Evolutionary conservation across 2,113 vertebrate species (phyloP).

Genomic region (Nothocercus julius): DNA sequence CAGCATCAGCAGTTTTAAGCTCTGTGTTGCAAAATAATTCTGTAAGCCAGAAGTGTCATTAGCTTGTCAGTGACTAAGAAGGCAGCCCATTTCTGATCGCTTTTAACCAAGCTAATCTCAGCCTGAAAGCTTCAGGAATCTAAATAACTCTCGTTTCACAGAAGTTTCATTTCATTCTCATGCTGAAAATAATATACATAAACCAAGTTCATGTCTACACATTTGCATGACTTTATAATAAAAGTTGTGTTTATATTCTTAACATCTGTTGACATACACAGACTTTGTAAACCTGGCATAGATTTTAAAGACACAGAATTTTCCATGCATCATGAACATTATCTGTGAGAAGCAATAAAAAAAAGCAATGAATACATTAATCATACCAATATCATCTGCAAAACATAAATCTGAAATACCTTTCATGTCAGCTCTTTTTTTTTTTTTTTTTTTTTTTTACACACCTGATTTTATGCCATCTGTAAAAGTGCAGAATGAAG

Average conservation of each 20-base stretch:
- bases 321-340: conserved; percentile 77
- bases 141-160: conserved; percentile 67
- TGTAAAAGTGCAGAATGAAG: conserved; percentile 66
- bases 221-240: conserved; percentile 75
- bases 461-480: conserved; percentile 73
- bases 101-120: conserved; percentile 68
- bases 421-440: conserved; percentile 65
- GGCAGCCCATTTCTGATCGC: conserved; percentile 53
- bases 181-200: conserved; percentile 77
- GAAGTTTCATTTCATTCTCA: conserved; percentile 70
- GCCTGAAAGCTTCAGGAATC: conserved; percentile 72
- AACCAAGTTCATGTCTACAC: conserved; percentile 75
- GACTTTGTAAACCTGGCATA: conserved; percentile 77
- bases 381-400: conserved; percentile 79
- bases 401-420: conserved; percentile 79
- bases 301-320: conserved; percentile 77
- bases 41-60: conserved; percentile 67
- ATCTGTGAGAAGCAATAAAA: conserved; percentile 78
- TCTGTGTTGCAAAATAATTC: conserved; percentile 50
- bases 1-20: conserved; percentile 15
- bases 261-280: conserved; percentile 80
- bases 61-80: conserved; percentile 73
- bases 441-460: background rate
- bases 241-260: conserved; percentile 75
- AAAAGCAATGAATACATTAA: conserved; percentile 72